Evolutionary conservation across 2,888 invertebrate genomes (phyloP).

Genomic region (Euzophera pinguis): DNA sequence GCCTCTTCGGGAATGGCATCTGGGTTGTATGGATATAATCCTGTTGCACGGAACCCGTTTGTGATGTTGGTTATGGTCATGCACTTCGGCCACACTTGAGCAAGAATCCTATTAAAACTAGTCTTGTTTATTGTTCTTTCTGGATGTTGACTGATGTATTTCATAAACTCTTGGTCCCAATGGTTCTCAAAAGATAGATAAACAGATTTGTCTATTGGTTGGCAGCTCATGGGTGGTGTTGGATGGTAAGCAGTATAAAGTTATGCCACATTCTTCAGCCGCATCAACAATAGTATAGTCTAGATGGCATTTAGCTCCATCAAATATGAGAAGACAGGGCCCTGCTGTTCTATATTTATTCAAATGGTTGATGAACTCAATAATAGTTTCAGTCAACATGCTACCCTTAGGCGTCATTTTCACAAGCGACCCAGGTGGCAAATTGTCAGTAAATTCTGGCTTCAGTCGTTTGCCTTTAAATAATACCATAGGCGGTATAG

Average conservation of each 20-base stretch:
- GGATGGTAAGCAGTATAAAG: slow-evolving; percentile 39
- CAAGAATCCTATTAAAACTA: slow-evolving; percentile 29
- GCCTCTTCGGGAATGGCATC: no score
- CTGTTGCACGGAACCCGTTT: slow-evolving; percentile 30
- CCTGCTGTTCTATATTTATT: slow-evolving; percentile 32
- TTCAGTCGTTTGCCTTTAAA: slow-evolving; percentile 16
- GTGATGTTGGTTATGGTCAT: slow-evolving; percentile 28
- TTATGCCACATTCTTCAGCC: slow-evolving; percentile 21
- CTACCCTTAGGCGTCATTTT: slow-evolving; percentile 18
- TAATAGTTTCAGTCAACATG: slow-evolving; percentile 16
- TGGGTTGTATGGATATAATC: slow-evolving; percentile 34
- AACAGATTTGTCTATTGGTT: slow-evolving; percentile 36
- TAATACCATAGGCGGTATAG: slow-evolving; percentile 16
- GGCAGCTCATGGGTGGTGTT: slow-evolving; percentile 46
- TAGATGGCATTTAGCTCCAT: slow-evolving; percentile 18
- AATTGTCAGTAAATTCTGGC: slow-evolving; percentile 17
- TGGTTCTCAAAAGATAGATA: slow-evolving; percentile 31
- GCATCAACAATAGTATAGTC: slow-evolving; percentile 26
- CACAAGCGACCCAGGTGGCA: slow-evolving; percentile 17
- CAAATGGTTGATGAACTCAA: slow-evolving; percentile 23
- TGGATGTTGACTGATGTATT: slow-evolving; percentile 30
- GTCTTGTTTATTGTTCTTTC: slow-evolving; percentile 32
- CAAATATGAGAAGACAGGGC: slow-evolving; percentile 16
- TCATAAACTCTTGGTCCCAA: slow-evolving; percentile 40
- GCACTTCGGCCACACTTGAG: slow-evolving; percentile 30